Conservation (phyloP, 2,797 vertebrate genomes). For the Cephalopachus bancanus region DNA sequence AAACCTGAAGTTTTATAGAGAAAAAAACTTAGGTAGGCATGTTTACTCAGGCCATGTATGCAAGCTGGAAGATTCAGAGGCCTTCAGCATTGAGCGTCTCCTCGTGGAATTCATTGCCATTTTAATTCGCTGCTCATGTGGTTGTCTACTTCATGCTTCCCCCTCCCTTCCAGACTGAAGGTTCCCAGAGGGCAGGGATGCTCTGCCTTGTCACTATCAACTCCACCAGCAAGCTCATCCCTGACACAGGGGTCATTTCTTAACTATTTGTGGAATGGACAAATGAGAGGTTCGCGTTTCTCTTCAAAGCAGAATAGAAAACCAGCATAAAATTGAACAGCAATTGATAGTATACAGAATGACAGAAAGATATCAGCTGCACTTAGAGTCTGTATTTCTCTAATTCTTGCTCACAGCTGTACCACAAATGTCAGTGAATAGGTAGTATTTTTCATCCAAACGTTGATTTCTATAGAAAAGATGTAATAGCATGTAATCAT, state of each 20-base stretch:
- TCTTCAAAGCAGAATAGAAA: background rate
- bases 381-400: background rate
- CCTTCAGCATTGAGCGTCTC: background rate
- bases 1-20: background rate
- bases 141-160: background rate
- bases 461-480: background rate
- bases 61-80: too few species aligned
- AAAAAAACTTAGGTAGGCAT: background rate
- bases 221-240: background rate
- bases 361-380: background rate
- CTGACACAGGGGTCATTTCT: background rate
- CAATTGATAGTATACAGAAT: background rate
- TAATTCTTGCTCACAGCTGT: background rate
- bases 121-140: background rate
- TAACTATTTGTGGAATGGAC: background rate
- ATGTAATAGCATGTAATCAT: background rate
- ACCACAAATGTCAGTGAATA: background rate
- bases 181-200: background rate
- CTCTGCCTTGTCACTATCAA: background rate
- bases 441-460: background rate
- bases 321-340: background rate
- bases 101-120: accelerated
- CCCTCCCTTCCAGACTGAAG: too few species aligned
- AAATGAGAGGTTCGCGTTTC: background rate
- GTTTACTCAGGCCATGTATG: background rate